These are phyloP conservation scores for Psilopsiagon aurifrons DNA, from an alignment of 2,113 vertebrate species.

Conservation along the genomic window DNA sequence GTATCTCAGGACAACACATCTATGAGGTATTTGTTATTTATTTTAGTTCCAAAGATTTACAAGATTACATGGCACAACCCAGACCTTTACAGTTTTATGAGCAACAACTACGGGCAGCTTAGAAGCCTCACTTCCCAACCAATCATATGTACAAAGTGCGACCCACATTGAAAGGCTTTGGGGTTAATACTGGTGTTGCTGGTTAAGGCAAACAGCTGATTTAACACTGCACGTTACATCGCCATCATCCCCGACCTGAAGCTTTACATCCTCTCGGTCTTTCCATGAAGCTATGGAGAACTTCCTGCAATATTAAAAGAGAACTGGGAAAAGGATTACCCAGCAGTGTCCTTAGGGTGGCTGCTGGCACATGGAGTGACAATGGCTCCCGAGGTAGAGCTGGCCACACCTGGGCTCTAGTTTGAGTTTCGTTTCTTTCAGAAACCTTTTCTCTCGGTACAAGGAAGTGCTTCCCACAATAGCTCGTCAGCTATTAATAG, in stretches of 20 bases:
- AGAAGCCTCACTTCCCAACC: neutral
- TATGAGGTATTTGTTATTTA: neutral
- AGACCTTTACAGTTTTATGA: neutral
- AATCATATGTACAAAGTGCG: fast-evolving
- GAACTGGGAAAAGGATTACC: neutral
- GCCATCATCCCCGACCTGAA: fast-evolving
- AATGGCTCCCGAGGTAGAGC: fast-evolving
- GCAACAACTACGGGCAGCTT: neutral
- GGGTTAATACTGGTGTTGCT: neutral
- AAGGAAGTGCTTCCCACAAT: neutral
- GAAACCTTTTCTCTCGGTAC: neutral
- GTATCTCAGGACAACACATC: neutral
- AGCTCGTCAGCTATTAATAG: neutral
- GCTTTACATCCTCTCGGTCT: neutral
- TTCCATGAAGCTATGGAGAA: fast-evolving
- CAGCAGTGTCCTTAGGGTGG: fast-evolving
- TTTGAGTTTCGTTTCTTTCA: neutral
- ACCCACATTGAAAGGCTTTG: neutral
- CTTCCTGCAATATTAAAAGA: neutral
- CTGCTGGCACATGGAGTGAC: neutral
- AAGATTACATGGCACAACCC: slow-evolving; percentile 10
- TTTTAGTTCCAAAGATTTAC: slow-evolving; percentile 42
- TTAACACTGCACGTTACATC: neutral
- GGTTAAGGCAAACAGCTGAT: neutral
- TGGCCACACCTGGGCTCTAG: neutral